Conservation (phyloP, 2,113 vertebrate genomes). For the Bos indicus region DNA sequence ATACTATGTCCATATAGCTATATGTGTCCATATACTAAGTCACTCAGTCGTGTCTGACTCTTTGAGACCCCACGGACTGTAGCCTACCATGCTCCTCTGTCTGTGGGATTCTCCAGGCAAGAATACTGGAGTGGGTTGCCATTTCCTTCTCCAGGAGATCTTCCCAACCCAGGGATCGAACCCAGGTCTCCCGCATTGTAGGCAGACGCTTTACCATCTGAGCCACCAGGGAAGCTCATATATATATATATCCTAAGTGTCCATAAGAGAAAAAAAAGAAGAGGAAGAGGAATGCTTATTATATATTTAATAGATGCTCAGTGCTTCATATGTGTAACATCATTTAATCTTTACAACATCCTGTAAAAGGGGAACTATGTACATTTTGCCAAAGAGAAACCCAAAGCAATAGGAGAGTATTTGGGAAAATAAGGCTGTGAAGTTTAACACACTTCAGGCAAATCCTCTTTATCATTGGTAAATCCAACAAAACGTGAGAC, state of each 20-base stretch:
- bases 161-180: too few species aligned
- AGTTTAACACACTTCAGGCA: neutral
- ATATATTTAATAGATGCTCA: neutral
- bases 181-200: too few species aligned
- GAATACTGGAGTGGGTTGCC: too few species aligned
- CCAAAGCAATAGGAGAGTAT: neutral
- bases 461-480: neutral
- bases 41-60: too few species aligned
- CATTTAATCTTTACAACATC: neutral
- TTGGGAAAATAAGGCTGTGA: neutral
- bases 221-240: too few species aligned
- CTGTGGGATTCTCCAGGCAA: too few species aligned
- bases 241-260: neutral
- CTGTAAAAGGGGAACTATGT: neutral
- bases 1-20: too few species aligned
- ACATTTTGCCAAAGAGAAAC: neutral
- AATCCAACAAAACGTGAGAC: neutral
- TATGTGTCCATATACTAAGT: neutral
- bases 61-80: too few species aligned
- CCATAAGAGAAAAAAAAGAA: neutral
- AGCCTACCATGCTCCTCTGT: too few species aligned
- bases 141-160: too few species aligned
- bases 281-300: fast-evolving
- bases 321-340: fast-evolving
- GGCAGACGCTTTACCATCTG: too few species aligned